Percentiles rank a stretch among this genome's conserved stretches.
phyloP scores from a whole-genome alignment of 2,888 invertebrate species.

The Papilio elwesi region DNA sequence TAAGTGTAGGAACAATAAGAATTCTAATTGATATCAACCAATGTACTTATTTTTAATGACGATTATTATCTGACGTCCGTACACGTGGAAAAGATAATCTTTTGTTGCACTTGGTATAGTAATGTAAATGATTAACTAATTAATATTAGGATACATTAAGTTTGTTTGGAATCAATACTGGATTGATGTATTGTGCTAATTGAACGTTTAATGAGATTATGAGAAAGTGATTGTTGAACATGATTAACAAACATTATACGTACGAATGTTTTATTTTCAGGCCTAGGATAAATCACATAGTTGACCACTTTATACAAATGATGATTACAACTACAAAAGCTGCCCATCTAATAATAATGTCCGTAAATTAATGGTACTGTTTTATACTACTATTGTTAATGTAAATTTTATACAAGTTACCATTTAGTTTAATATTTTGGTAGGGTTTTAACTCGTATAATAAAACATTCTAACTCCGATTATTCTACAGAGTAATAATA shows the following conservation, averaged over 20 bases:
- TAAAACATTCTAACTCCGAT: conserved; percentile 78
- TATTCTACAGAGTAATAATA: conserved; percentile 75
- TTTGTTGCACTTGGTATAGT: conserved; percentile 34
- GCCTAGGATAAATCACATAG: conserved; percentile 74
- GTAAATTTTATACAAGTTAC: conserved; percentile 84
- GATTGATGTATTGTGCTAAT: conserved; percentile 15
- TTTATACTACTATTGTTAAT: conserved; percentile 74
- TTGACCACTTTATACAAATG: conserved; percentile 72
- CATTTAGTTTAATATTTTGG: conserved; percentile 80
- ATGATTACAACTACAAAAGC: conserved; percentile 71
- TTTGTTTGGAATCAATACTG: conserved; percentile 17
- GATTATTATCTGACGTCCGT: conserved; percentile 6
- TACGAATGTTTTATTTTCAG: conserved; percentile 62
- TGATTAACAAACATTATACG: conserved; percentile 22
- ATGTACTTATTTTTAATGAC: conserved; percentile 21
- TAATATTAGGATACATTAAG: conserved; percentile 19
- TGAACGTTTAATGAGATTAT: conserved; percentile 28
- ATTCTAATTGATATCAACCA: conserved; percentile 1
- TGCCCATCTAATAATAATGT: conserved; percentile 61
- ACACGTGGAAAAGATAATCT: conserved; percentile 11
- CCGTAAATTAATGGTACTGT: conserved; percentile 73
- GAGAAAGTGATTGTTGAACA: conserved; percentile 12
- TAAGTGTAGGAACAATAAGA: conserved; percentile 18
- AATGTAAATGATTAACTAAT: conserved; percentile 24
- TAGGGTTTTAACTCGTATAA: conserved; percentile 76